A percentile compares a stretch with the other conserved stretches of the same genome.
Evolutionary conservation across 2,113 vertebrate species (phyloP).

Genomic region (Python bivittatus): DNA sequence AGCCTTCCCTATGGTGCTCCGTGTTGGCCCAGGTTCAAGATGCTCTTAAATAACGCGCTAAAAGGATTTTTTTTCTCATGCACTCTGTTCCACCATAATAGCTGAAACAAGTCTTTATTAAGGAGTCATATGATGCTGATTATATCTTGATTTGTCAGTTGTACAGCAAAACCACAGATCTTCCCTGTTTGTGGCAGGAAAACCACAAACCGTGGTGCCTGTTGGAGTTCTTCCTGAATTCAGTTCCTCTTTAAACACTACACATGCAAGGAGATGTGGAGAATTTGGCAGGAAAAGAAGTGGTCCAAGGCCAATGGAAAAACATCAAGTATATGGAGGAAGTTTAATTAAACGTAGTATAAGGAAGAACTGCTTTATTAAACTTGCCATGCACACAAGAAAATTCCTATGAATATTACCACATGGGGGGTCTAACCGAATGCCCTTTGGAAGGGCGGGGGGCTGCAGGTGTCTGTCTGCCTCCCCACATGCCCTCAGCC

Average conservation of each 20-base stretch:
- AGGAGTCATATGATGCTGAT: background rate
- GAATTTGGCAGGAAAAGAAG: background rate
- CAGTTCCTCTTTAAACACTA: background rate
- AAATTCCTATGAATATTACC: too few relatives aligned
- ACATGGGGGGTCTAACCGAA: too few relatives aligned
- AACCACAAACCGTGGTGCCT: background rate
- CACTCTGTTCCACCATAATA: background rate
- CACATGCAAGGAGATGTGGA: background rate
- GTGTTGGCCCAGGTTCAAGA: background rate
- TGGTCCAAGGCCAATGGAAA: background rate
- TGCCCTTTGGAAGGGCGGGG: too few relatives aligned
- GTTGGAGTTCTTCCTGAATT: background rate
- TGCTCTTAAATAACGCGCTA: background rate
- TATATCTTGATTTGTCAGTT: background rate
- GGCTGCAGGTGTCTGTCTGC: too few relatives aligned
- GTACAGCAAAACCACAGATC: background rate
- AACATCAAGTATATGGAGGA: background rate
- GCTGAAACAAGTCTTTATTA: constrained; percentile 7
- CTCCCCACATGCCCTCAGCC: too few relatives aligned
- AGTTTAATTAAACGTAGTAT: too few relatives aligned
- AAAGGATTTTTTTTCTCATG: background rate
- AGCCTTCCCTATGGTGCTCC: too few relatives aligned
- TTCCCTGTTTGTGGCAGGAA: background rate
- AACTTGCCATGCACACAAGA: too few relatives aligned
- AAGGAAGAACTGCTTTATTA: too few relatives aligned